Evolutionary conservation across 2,113 vertebrate genomes (phyloP), one percentile per base, ranked within the genome.

Genomic region (Lota lota): DNA sequence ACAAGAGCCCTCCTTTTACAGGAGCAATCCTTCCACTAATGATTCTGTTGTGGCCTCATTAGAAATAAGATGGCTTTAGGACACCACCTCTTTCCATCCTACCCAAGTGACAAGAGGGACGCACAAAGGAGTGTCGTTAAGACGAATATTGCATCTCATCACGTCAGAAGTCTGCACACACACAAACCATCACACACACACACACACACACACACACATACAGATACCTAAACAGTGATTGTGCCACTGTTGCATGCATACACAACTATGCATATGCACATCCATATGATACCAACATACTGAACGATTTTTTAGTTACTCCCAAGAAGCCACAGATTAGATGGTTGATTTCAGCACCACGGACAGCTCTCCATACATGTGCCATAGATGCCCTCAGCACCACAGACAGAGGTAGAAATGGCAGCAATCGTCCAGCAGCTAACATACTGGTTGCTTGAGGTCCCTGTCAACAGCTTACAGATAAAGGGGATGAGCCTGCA

Each of bases 1-100:
- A 78, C 59, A 63, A 59, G 36, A 66, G 62, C 63, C 56, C 70
- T 61, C 64, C 51, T 63, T 66, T 68, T 57, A 47, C 20, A 64
- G 59, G 53, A 59, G 50, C 33, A 22, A 51, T 56, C 56, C 56
- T 36, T 16, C 6, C n/a, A 78, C 72, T 51, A 73, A 70, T 75
- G 56, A 69, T 74, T 74, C 54, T 53, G 57, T 24, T 59, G 21
- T 68, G 58, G 56, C 59, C 50, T 60, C 12, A 22, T 61, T 64
- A 47, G 22, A 61, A 63, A 74, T 16, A 66, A 62, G 19, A n/a
- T 15, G 53, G 22, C 61, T 67, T 70, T n/a, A 47, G 63, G 68
- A 22, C 21, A 51, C 21, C 57, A 66, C 16, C 28, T 33, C 4
- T 33, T 33, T 33, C 28, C 2, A 33, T 33, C 28, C 28, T 33